These are phyloP conservation scores for Stercorarius parasiticus DNA, from an alignment of 2,113 vertebrate genomes.

Conservation along the genomic window DNA sequence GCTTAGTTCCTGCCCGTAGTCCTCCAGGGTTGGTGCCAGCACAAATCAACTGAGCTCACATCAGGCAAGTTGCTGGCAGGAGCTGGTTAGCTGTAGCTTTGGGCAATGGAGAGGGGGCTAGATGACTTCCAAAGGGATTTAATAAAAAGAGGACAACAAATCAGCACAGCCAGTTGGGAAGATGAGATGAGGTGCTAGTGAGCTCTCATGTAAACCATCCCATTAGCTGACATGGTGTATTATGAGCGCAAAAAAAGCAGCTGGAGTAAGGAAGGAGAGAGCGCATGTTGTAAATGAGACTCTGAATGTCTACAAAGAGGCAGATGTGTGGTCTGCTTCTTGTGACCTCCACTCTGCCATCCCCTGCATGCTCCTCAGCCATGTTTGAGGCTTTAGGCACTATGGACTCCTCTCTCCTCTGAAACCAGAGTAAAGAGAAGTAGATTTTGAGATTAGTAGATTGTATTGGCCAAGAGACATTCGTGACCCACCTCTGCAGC, in stretches of 20 bases:
- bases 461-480: neutral
- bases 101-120: neutral
- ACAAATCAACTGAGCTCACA: neutral
- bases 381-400: neutral
- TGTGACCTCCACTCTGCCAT: neutral
- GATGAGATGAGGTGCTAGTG: neutral
- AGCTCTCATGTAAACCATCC: neutral
- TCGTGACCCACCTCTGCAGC: neutral
- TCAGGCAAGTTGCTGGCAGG: neutral
- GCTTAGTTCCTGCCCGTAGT: neutral
- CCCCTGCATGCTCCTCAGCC: neutral
- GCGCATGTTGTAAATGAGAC: fast-evolving
- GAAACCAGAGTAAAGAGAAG: neutral
- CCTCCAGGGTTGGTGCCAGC: neutral
- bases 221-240: neutral
- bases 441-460: neutral
- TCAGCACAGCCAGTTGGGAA: neutral
- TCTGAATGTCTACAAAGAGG: neutral
- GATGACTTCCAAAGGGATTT: neutral
- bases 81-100: neutral
- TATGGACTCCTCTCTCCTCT: neutral
- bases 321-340: neutral
- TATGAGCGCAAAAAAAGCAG: neutral
- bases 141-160: neutral
- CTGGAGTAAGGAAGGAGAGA: neutral